phyloP scores from a whole-genome alignment of 2,797 vertebrate genomes.

The Morelia viridis region DNA sequence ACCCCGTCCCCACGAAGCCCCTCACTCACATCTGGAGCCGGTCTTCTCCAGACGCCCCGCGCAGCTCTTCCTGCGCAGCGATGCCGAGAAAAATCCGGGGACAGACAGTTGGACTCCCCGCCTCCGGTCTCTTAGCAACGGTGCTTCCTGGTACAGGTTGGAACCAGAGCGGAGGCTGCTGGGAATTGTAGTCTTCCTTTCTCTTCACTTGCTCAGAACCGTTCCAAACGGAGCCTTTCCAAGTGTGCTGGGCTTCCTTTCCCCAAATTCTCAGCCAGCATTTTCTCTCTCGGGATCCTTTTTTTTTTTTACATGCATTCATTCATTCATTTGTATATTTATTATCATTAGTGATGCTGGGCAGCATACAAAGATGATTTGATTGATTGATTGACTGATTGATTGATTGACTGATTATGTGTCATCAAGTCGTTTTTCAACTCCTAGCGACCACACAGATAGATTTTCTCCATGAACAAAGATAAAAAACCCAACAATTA shows the following conservation, averaged over 20 bases:
- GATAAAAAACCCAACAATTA: no score
- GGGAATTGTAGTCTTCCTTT: conserved; percentile 13
- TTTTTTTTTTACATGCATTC: not conserved
- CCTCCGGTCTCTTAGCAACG: conserved; percentile 27
- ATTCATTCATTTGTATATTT: no score
- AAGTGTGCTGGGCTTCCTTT: not conserved
- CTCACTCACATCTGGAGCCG: not conserved
- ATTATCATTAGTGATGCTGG: no score
- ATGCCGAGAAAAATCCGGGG: not conserved
- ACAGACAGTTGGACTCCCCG: not conserved
- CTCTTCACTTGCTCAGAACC: not conserved
- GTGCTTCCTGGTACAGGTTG: not conserved
- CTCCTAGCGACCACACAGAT: no score
- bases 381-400: no score
- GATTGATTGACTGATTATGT: no score
- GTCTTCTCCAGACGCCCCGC: no score
- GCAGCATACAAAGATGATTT: no score
- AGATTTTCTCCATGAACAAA: no score
- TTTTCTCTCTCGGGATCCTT: not conserved
- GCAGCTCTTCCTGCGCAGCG: no score
- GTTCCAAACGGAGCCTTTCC: not conserved
- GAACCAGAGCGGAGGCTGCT: not conserved
- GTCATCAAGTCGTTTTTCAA: no score
- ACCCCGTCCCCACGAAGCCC: not conserved
- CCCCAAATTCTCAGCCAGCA: not conserved